Conservation (phyloP, 2,797 vertebrate genomes). For the Todus mexicanus region DNA sequence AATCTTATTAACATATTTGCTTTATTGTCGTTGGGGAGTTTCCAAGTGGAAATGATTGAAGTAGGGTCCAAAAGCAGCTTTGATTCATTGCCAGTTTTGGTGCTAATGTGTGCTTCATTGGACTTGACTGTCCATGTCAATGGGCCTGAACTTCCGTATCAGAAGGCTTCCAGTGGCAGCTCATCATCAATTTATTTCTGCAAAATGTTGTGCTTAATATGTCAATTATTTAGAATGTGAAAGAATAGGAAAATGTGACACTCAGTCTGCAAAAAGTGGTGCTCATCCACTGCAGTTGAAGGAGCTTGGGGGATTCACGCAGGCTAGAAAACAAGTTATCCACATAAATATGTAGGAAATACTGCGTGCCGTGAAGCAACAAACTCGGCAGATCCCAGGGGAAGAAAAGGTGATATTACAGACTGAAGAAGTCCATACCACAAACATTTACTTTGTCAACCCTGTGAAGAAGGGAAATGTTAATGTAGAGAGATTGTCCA, state of each 20-base stretch:
- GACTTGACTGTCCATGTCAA: neutral
- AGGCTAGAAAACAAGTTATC: neutral
- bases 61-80: conserved; percentile 65
- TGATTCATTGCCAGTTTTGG: conserved; percentile 49
- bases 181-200: neutral
- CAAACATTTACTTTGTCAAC: neutral
- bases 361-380: neutral
- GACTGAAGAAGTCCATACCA: neutral
- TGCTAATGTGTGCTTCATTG: conserved; percentile 16
- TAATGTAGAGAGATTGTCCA: neutral
- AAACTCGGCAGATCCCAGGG: neutral
- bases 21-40: conserved; percentile 69
- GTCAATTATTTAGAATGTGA: neutral
- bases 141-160: neutral
- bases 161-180: neutral
- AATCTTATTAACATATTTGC: conserved; percentile 69
- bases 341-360: neutral
- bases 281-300: neutral
- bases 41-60: conserved; percentile 73
- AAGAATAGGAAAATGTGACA: neutral
- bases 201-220: neutral
- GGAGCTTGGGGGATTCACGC: neutral
- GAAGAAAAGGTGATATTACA: neutral
- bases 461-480: neutral
- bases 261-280: neutral